Base-by-base conservation (phyloP, 92 coral and sea anemone species). In the Meandrina meandrites region DNA sequence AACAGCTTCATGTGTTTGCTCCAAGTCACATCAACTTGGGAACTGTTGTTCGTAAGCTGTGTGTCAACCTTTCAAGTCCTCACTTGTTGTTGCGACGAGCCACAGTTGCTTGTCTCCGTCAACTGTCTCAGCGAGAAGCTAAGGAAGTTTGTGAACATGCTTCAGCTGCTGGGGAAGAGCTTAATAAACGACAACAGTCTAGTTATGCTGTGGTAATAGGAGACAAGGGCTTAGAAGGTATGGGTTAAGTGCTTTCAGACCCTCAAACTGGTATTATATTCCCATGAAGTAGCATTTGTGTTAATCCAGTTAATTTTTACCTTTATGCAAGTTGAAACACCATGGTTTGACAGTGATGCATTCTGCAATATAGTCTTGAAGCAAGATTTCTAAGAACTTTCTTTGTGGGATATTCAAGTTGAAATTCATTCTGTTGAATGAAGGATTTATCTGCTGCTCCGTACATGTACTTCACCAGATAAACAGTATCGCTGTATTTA, bases 81-180 rank as follows among this genome's bases (percentile, higher is more conserved):
- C 99, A 97, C 78, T 94, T 97, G 73, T 92, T 97, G 72, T 91
- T 97, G 13, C 92, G 99, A 54, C 92, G 98, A 88, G 99, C 99
- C 36, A 94, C 99, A 50, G 97, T 97, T 79, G 99, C 98, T 22
- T 97, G 99, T 84, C 89, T 97, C 30, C 95, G 99, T 64, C 99
- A 97, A 85, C 89, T 97, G 90, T 95, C 99, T 69, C 99, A 97
- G 85, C 84, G 99, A 64, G 99, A 97, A 76, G 98, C 99, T n/a
- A 95, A 95, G 81, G 98, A 97, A 60, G 99, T 97, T 47, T 97
- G 99, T 90, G 99, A 97, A 88, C 96, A 97, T 79, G 99, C 98
- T 40, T 90, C 91, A 89, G 94, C 96, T 24, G 96, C 98, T 42
- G 96, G 93, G 24, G 98, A 94, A 32, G 98, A 97, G 78, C 89